Evolutionary conservation across 1,140 invertebrate genomes (phyloP), one percentile per base, ranked within the genome.

Genomic region (Meloidogyne chitwoodi): DNA sequence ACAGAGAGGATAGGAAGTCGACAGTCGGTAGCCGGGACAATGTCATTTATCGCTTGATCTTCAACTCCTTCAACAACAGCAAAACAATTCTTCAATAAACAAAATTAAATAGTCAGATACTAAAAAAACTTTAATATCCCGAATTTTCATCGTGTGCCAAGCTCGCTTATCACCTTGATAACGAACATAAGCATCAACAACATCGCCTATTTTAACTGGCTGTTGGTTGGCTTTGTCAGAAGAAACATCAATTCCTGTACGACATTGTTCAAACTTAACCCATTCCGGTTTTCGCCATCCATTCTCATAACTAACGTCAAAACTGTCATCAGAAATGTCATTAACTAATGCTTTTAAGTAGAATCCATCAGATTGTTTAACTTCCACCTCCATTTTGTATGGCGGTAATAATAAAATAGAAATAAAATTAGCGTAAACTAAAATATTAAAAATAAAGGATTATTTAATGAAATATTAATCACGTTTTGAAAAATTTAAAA

Each of bases 31-130:
- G 26, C 5, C 2, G n/a, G 65, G 34, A 62, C 77, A 64, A 62
- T 78, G 75, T 31, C 34, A n/a, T 14, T 82, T 31, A 79, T 48
- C 5, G 67, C 26, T 14, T 79, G 38, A 38, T 22, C 79, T 27
- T 80, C 79, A 31, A 29, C 22, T 24, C 78, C 66, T 19, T 82
- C 67, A 31, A 80, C 68, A 14, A 80, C 80, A 63, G 62, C 79
- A 63, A 82, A 80, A 19, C 69, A 81, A n/a, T 56, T 74, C 73
- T 78, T 2, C 16, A 76, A 63, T 64, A 64, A 64, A 63, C 22
- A 5, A 29, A 72, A 16, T 71, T 61, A 24, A 61, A 34, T 27
- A 8, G 2, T 19, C 16, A 24, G 12, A 34, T 27, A 26, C 22
- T 27, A 19, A 19, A 63, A 12, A 56, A 61, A 75, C 74, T 67